Percentiles rank a stretch among this genome's conserved stretches.
Conservation (phyloP, 2,797 vertebrate species). For the Gallinago stenura region DNA sequence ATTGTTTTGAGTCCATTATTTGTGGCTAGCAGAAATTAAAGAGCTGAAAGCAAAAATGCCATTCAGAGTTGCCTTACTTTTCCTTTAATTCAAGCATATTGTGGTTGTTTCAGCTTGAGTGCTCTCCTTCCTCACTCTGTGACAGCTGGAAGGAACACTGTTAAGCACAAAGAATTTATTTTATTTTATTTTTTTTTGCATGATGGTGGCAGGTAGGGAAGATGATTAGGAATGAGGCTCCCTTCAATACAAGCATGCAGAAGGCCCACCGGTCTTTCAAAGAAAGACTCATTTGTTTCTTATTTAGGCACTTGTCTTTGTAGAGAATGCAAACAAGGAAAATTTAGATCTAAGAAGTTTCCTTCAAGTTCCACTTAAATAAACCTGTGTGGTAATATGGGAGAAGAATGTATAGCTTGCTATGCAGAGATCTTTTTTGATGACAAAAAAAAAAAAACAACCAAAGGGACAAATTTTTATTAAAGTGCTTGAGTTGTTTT, state of each 20-base stretch:
- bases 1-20: background rate
- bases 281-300: background rate
- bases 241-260: background rate
- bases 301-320: background rate
- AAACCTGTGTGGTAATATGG: background rate
- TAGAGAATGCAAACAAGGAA: background rate
- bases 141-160: background rate
- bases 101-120: constrained; percentile 10
- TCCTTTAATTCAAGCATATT: background rate
- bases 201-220: background rate
- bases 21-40: background rate
- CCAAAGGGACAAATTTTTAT: background rate
- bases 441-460: background rate
- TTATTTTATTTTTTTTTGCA: background rate
- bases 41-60: background rate
- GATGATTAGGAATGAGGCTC: background rate
- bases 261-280: background rate
- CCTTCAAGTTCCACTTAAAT: background rate
- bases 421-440: background rate
- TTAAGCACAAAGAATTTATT: background rate
- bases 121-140: background rate
- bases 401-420: background rate
- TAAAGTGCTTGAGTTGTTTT: background rate
- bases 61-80: background rate
- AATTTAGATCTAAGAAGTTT: background rate